Conservation (phyloP, 2,797 vertebrate genomes). For the Arnoldichthys spilopterus region DNA sequence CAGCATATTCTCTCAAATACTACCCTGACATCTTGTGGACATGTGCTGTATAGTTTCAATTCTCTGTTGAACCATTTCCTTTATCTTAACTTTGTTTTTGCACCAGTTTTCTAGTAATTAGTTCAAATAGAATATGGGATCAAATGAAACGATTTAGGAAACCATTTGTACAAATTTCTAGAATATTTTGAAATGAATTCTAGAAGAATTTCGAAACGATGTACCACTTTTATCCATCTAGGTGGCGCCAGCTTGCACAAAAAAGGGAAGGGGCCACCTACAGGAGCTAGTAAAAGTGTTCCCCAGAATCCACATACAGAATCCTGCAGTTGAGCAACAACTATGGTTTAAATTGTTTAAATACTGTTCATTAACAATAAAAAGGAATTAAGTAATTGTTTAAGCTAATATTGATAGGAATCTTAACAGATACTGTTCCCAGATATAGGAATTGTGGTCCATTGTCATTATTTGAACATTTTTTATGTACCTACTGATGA, state of each 20-base stretch:
- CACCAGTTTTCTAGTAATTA: too few species aligned
- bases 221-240: not conserved
- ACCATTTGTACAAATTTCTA: not conserved
- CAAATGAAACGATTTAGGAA: not conserved
- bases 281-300: not conserved
- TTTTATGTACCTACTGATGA: too few species aligned
- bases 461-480: too few species aligned
- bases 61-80: not conserved
- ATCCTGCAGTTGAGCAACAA: not conserved
- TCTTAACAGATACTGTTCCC: too few species aligned
- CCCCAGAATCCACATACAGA: not conserved
- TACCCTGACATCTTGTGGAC: constrained; percentile 69
- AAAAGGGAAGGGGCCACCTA: not conserved
- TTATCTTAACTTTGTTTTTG: too few species aligned
- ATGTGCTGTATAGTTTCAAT: not conserved
- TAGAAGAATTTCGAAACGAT: not conserved
- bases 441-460: too few species aligned
- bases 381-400: too few species aligned
- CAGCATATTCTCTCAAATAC: not conserved
- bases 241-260: not conserved
- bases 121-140: too few species aligned
- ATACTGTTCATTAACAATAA: too few species aligned
- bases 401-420: too few species aligned
- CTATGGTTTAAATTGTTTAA: not conserved
- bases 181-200: too few species aligned